Base-by-base conservation (phyloP, 2,113 vertebrate species). In the Urocitellus parryii region DNA sequence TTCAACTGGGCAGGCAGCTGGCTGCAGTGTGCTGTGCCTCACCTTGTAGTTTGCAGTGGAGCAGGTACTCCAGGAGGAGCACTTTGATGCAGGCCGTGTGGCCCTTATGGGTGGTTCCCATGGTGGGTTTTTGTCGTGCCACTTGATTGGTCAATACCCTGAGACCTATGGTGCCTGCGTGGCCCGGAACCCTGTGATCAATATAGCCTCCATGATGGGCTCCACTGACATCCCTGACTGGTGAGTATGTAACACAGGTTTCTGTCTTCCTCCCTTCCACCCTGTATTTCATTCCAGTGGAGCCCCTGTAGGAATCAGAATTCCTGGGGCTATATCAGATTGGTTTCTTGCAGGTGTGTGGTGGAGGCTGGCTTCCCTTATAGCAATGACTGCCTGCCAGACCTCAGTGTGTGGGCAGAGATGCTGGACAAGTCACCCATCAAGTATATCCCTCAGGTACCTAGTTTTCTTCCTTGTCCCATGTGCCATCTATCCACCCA, bases 211-310 rank as follows among this genome's bases (percentile, higher is more conserved):
- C 39, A 99, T 99, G 99, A 96, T 99, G 56, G 97, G 99, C 92
- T 97, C 98, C 97, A 99, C 99, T 0, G 99, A 99, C 98, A 99
- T 99, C 83, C 99, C 99, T 0, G 99, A 99, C 98, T 99, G 99
- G 99, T 99, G 98, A 98, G 98, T 97, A 67, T 72, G 27, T 14
- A 2, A 0, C 48, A 0, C 0, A 61, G 81, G 61, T 8, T 45
- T 72, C 34, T 17, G 6, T 37, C 53, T 68, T 32, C 32, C 42
- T 51, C 51, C 11, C 3, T 8, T 24, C 42, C 1, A 27, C 53
- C 39, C 53, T 10, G 2, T 1, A 7, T 45, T 89, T 13, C 48
- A 37, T 45, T 89, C 16, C 48, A 45, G 0, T 1, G 37, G 65
- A 82, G 58, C 32, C 48, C 51, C 37, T 17, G 0, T 3, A 22